Evolutionary conservation across 2,888 invertebrate genomes (phyloP).

Genomic region (Ornithoptera alexandrae): DNA sequence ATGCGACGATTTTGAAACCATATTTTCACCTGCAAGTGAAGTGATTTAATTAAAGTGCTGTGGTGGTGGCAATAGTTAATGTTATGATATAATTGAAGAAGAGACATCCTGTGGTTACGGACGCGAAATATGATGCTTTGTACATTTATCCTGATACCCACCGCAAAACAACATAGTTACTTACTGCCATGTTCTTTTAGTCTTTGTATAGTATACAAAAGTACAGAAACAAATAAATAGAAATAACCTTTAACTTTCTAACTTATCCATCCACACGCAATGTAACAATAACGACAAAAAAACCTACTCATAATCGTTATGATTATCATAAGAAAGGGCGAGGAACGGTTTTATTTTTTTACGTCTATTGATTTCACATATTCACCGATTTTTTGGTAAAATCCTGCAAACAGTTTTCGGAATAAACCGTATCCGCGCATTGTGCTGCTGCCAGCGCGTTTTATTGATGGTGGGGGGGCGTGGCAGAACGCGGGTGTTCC

Average conservation of each 20-base stretch:
- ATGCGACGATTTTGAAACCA: constrained; percentile 98
- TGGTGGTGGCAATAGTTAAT: too few species aligned
- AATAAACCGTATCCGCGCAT: constrained; percentile 43
- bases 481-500: constrained; percentile 49
- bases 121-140: too few species aligned
- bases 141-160: too few species aligned
- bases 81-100: too few species aligned
- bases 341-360: constrained; percentile 36
- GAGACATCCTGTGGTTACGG: too few species aligned
- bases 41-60: background rate
- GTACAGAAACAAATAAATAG: too few species aligned
- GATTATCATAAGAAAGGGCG: constrained; percentile 36
- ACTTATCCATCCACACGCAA: background rate
- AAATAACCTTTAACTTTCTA: too few species aligned
- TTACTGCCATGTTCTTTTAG: too few species aligned
- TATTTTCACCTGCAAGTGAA: constrained; percentile 79
- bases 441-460: constrained; percentile 48
- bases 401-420: constrained; percentile 43
- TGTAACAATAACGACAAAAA: constrained; percentile 14
- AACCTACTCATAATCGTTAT: constrained; percentile 31
- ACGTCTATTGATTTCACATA: constrained; percentile 41
- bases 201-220: too few species aligned
- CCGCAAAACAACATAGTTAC: too few species aligned
- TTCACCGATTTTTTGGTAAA: constrained; percentile 38
- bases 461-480: constrained; percentile 61